Evolutionary conservation across 2,797 vertebrate genomes (phyloP).

Genomic region (Pelochelys cantorii): DNA sequence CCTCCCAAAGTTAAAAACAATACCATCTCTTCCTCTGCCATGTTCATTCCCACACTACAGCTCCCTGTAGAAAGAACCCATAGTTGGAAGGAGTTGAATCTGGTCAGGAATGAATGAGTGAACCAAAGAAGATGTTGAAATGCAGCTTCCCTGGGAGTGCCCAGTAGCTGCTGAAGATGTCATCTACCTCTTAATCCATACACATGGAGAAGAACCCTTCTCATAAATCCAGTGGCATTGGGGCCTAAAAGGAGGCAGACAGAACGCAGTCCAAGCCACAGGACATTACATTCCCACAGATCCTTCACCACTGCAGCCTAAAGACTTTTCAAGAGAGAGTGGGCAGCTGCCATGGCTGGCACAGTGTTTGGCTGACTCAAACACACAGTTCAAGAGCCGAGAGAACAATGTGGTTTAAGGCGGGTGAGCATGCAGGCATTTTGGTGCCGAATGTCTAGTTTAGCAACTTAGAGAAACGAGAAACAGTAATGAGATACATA

Average conservation of each 20-base stretch:
- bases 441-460: not conserved
- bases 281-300: not conserved
- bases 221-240: not conserved
- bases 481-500: not conserved
- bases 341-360: not conserved
- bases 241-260: conserved; percentile 10
- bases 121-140: not conserved
- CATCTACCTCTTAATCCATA: conserved; percentile 24
- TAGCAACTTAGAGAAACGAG: conserved; percentile 1
- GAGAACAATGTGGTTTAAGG: not conserved
- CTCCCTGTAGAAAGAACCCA: conserved; percentile 59
- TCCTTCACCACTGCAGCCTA: not conserved
- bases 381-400: not conserved
- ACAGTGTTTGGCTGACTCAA: fast-evolving
- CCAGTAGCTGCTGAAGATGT: conserved; percentile 35
- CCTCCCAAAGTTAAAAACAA: not conserved
- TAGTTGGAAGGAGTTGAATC: conserved; percentile 38
- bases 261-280: conserved; percentile 22
- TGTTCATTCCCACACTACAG: conserved; percentile 45
- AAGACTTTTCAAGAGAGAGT: not conserved
- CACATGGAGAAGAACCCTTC: not conserved
- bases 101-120: conserved; percentile 41
- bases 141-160: conserved; percentile 42
- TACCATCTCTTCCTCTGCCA: fast-evolving
- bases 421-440: not conserved